Evolutionary conservation across 2,797 vertebrate species (phyloP), one percentile per base, ranked within the genome.

Genomic region (Megalops cyprinoides): DNA sequence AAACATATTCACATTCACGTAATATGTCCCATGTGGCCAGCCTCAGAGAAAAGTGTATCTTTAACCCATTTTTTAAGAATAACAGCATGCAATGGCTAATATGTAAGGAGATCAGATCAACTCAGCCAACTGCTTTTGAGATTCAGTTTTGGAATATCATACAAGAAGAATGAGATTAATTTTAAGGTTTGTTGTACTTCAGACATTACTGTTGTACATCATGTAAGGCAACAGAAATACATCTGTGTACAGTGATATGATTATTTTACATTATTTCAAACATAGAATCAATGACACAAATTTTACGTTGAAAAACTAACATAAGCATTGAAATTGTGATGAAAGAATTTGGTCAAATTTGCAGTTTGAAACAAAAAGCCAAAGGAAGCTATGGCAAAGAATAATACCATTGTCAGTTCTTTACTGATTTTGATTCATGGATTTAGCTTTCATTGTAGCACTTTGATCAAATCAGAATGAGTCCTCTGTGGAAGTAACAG

Each of bases 391-490:
- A 67, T 73, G n/a, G n/a, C n/a, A n/a, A n/a, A n/a, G n/a, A n/a
- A n/a, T n/a, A n/a, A n/a, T n/a, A n/a, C n/a, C n/a, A n/a, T 76
- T 31, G 51, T 53, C 44, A 74, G 88, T 86, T 84, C 78, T 84
- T 88, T 87, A 84, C 58, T 14, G 79, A 62, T 15, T 83, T 79
- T 85, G 80, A 87, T 85, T 86, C 80, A 86, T 80, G 74, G 77
- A 83, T 78, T 56, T 60, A 56, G 44, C 14, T 74, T 85, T 80
- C 76, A 79, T 82, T 77, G 46, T 69, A 53, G 44, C 18, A 75
- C 81, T 82, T 53, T 93, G 90, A 94, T 94, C 91, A 81, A 81
- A 80, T 94, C 92, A 89, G 84, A 85, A 82, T 84, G 82, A 81
- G 69, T 87, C 85, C 83, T 83, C 55, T 77, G 79, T 62, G 80